These are phyloP conservation scores for Resseliella maxima DNA, from an alignment of 2,888 invertebrate species.

Conservation along the genomic window DNA sequence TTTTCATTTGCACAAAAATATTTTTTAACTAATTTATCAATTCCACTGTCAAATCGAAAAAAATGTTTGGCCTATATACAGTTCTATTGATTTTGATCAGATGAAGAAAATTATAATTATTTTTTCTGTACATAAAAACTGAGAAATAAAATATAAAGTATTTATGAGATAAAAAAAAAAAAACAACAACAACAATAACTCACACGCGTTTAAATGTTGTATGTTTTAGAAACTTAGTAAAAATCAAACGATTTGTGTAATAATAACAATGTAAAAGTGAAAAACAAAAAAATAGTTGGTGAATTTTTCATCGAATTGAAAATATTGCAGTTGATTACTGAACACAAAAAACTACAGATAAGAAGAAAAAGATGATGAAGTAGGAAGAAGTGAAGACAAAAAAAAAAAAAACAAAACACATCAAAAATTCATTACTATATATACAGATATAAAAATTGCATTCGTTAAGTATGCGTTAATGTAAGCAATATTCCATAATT, in stretches of 20 bases:
- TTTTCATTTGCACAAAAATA: too few species aligned
- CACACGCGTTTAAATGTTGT: not conserved
- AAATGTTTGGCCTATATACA: too few species aligned
- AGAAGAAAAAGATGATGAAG: not conserved
- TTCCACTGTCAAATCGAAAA: too few species aligned
- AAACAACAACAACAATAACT: not conserved
- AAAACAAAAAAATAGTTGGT: not conserved
- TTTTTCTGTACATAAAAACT: not conserved
- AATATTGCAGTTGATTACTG: not conserved
- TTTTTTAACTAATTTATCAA: too few species aligned
- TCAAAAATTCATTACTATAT: not conserved
- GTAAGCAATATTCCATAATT: conserved; percentile 9
- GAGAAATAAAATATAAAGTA: not conserved
- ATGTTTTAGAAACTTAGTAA: not conserved
- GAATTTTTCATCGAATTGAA: not conserved
- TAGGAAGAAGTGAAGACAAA: not conserved
- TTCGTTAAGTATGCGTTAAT: conserved; percentile 1
- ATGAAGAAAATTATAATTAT: too few species aligned
- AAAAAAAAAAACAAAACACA: too few species aligned
- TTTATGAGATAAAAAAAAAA: not conserved
- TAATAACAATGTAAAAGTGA: conserved; percentile 22
- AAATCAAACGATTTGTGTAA: conserved; percentile 15
- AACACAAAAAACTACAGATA: not conserved
- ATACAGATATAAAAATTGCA: not conserved
- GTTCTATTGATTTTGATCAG: too few species aligned